Conservation (phyloP, 2,113 vertebrate genomes). For the Tenebrosternarchus preto region DNA sequence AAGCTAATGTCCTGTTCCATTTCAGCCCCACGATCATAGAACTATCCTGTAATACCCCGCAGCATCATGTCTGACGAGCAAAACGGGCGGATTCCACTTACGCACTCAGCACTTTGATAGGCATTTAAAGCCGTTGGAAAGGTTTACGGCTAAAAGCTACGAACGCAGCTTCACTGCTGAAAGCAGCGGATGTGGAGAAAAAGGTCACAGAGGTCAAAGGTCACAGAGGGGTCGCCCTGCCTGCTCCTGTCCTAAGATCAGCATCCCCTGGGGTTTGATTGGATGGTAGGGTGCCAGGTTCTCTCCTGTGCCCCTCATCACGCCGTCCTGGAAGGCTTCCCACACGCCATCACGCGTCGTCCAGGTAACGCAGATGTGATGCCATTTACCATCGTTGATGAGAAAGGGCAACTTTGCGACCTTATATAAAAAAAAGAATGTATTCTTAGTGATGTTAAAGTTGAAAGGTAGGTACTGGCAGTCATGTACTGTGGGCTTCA, state of each 20-base stretch:
- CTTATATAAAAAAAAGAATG: constrained; percentile 65
- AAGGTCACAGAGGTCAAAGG: background rate
- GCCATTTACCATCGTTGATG: constrained; percentile 97
- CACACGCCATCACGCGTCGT: constrained; percentile 95
- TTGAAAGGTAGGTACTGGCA: background rate
- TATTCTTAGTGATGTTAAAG: background rate
- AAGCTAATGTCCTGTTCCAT: background rate
- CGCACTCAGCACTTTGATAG: background rate
- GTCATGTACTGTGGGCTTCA: background rate
- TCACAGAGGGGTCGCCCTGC: constrained; percentile 71
- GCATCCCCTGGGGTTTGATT: constrained; percentile 92
- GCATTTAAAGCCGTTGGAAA: background rate
- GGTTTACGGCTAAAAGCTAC: background rate
- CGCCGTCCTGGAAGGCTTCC: constrained; percentile 97
- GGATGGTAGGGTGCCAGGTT: constrained; percentile 96
- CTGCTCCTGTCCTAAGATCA: constrained; percentile 97
- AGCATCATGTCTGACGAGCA: background rate
- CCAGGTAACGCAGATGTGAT: constrained; percentile 97
- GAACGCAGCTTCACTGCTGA: background rate
- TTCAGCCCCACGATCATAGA: background rate
- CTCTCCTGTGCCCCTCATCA: constrained; percentile 88
- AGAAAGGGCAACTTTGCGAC: constrained; percentile 94
- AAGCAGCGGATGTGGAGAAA: background rate
- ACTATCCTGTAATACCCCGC: background rate
- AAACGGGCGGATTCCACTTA: background rate